These are phyloP conservation scores for Oegoconia quadripuncta DNA, from an alignment of 2,888 invertebrate genomes.

Conservation along the genomic window DNA sequence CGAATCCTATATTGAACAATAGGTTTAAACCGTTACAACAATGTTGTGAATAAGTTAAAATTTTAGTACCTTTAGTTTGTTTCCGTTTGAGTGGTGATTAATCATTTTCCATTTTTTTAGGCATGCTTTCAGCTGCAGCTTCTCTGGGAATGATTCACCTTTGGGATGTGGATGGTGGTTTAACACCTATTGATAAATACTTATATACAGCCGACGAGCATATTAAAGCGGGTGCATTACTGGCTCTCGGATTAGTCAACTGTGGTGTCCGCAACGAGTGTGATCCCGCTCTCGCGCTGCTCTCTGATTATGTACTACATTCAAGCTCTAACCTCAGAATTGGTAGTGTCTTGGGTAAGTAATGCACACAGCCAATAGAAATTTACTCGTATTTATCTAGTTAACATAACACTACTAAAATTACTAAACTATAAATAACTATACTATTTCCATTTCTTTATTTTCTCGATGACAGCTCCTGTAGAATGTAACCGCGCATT, in stretches of 20 bases:
- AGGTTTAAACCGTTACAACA: too few relatives aligned
- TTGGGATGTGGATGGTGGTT: constrained; percentile 99
- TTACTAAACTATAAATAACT: too few relatives aligned
- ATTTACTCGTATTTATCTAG: too few relatives aligned
- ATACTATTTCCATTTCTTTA: too few relatives aligned
- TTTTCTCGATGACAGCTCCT: too few relatives aligned
- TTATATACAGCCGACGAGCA: constrained; percentile 96
- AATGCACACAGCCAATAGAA: too few relatives aligned
- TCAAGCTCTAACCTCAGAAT: constrained; percentile 90
- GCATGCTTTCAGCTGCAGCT: constrained; percentile 98
- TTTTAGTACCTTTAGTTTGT: too few relatives aligned
- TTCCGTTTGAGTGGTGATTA: too few relatives aligned
- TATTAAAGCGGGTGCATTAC: constrained; percentile 97
- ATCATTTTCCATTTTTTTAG: constrained; percentile 29
- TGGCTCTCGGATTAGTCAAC: constrained; percentile 98
- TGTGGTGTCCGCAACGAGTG: constrained; percentile 98
- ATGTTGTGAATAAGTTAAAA: too few relatives aligned
- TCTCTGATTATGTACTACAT: constrained; percentile 95
- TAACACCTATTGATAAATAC: constrained; percentile 99
- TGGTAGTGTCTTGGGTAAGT: constrained; percentile 85
- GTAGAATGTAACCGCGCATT: too few relatives aligned
- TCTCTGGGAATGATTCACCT: constrained; percentile 96
- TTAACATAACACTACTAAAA: too few relatives aligned
- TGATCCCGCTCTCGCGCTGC: constrained; percentile 96
- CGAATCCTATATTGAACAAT: too few relatives aligned